Evolutionary conservation across 2,113 vertebrate genomes (phyloP).

Genomic region (Miniopterus natalensis): DNA sequence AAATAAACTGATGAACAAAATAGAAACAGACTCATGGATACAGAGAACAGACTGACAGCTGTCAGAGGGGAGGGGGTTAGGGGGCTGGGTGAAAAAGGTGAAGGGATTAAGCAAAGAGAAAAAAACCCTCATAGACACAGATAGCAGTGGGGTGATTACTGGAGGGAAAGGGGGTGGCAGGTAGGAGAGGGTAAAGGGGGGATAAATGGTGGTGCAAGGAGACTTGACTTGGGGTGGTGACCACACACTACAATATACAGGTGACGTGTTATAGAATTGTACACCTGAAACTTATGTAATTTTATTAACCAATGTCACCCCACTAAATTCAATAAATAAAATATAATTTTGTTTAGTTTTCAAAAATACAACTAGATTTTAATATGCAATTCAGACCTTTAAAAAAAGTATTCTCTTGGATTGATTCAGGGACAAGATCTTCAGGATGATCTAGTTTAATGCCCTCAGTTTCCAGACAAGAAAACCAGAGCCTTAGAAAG

Average conservation of each 20-base stretch:
- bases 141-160: neutral
- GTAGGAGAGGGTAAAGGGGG: neutral
- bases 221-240: neutral
- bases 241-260: neutral
- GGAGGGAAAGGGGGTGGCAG: neutral
- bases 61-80: neutral
- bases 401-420: neutral
- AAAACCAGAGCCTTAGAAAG: neutral
- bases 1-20: neutral
- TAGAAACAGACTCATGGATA: neutral
- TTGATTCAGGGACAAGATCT: neutral
- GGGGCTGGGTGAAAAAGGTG: neutral
- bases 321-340: neutral
- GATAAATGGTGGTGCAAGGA: neutral
- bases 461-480: neutral
- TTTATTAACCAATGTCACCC: neutral
- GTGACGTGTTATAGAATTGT: neutral
- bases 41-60: neutral
- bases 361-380: neutral
- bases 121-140: neutral
- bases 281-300: neutral
- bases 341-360: constrained; percentile 1
- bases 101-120: neutral
- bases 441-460: neutral
- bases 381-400: neutral